Conservation (phyloP, 2,797 vertebrate species). For the Gymnoscopelus microlampas region DNA sequence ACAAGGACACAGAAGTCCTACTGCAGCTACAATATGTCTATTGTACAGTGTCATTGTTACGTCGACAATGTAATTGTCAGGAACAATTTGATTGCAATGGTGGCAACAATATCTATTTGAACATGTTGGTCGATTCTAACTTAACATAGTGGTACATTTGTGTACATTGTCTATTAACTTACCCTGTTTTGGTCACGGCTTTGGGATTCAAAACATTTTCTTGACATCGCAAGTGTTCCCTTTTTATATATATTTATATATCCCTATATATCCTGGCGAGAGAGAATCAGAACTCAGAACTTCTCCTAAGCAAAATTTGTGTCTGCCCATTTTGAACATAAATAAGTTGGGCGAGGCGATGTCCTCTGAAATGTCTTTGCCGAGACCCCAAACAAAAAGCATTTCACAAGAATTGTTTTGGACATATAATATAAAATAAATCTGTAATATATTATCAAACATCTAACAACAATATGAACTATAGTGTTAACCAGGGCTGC, state of each 20-base stretch:
- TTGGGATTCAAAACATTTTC: conserved; percentile 33
- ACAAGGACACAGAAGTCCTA: too few species aligned
- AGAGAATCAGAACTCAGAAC: conserved; percentile 12
- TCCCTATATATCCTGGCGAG: conserved; percentile 9
- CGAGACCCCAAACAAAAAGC: conserved; percentile 16
- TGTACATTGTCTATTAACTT: conserved; percentile 34
- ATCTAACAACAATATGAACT: too few species aligned
- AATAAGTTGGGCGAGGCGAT: conserved; percentile 1
- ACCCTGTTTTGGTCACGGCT: conserved; percentile 68
- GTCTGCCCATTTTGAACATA: conserved; percentile 29
- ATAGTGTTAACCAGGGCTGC: too few species aligned
- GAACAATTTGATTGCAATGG: conserved; percentile 12
- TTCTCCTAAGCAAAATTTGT: conserved; percentile 1
- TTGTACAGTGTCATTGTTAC: not conserved
- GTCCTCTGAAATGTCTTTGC: not conserved
- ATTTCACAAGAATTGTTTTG: conserved; percentile 43
- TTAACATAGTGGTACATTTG: conserved; percentile 6
- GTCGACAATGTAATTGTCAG: conserved; percentile 18
- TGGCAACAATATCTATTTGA: conserved; percentile 1
- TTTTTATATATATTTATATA: conserved; percentile 14
- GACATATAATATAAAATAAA: too few species aligned
- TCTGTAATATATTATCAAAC: too few species aligned
- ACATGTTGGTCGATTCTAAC: conserved; percentile 4
- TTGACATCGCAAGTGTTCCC: conserved; percentile 25
- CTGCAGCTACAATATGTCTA: too few species aligned